These are phyloP conservation scores for Oxyscelio sp. DNA, from an alignment of 2,888 invertebrate species.

Conservation along the genomic window DNA sequence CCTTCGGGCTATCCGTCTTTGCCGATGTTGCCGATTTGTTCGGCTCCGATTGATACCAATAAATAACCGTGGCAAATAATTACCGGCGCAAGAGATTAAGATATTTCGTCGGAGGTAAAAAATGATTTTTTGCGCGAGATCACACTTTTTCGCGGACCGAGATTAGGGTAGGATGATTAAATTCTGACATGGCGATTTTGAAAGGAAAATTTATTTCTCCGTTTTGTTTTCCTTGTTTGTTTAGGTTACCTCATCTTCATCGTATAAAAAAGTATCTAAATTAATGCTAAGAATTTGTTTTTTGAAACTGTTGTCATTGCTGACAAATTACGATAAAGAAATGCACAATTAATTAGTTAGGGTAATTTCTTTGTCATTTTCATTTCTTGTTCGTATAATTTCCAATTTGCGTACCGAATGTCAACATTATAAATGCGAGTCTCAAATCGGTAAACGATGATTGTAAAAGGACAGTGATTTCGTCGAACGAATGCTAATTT, in stretches of 20 bases:
- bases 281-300: no score
- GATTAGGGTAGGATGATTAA: conserved; percentile 50
- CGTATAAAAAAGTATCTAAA: no score
- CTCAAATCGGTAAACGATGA: conserved; percentile 56
- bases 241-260: no score
- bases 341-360: neutral
- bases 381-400: conserved; percentile 28
- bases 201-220: conserved; percentile 43
- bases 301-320: no score
- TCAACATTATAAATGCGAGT: conserved; percentile 56
- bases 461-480: conserved; percentile 68
- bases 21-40: conserved; percentile 67
- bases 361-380: conserved; percentile 2
- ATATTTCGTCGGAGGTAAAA: conserved; percentile 42
- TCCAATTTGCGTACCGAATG: conserved; percentile 43
- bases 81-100: conserved; percentile 58
- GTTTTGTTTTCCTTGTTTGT: neutral
- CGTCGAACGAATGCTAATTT: conserved; percentile 71
- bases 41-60: conserved; percentile 70
- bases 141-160: conserved; percentile 21
- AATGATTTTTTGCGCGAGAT: conserved; percentile 45
- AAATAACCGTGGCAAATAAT: conserved; percentile 59
- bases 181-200: conserved; percentile 50
- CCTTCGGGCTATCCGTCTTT: conserved; percentile 50
- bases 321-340: no score